These are phyloP conservation scores for Heterochromis multidens DNA, from an alignment of 2,113 vertebrate genomes.

Conservation along the genomic window DNA sequence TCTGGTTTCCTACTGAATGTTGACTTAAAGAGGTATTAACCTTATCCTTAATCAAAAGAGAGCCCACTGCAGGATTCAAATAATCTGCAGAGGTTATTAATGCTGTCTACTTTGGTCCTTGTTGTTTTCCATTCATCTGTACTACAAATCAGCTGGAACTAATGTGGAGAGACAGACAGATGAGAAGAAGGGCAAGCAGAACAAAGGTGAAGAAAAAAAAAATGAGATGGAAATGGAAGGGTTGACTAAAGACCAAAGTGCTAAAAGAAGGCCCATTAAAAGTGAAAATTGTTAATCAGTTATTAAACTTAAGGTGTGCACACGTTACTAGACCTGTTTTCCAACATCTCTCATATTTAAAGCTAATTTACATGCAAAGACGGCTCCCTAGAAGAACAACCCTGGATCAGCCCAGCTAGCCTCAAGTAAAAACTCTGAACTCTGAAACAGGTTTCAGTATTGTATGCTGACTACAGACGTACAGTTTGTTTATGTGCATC, in stretches of 20 bases:
- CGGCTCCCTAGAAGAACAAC: background rate
- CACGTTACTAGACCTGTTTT: background rate
- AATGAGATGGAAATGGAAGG: background rate
- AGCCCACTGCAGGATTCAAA: background rate
- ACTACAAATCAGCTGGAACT: constrained; percentile 27
- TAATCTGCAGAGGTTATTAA: constrained; percentile 2
- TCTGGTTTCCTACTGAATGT: background rate
- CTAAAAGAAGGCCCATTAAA: background rate
- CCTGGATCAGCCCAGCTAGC: background rate
- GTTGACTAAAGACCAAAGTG: background rate
- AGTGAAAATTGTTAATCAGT: background rate
- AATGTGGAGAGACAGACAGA: background rate
- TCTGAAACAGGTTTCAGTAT: background rate
- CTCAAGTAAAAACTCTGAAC: background rate
- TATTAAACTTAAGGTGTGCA: background rate
- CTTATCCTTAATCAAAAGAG: background rate
- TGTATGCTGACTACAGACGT: background rate
- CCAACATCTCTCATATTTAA: background rate
- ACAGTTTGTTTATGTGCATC: background rate
- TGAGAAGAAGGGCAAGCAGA: background rate
- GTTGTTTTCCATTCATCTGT: constrained; percentile 1
- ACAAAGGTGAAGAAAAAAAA: background rate
- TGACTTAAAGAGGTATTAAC: background rate
- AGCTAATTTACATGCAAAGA: background rate
- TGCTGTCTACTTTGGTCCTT: background rate